Conservation (phyloP, 2,113 vertebrate genomes). For the Mesitornis unicolor region DNA sequence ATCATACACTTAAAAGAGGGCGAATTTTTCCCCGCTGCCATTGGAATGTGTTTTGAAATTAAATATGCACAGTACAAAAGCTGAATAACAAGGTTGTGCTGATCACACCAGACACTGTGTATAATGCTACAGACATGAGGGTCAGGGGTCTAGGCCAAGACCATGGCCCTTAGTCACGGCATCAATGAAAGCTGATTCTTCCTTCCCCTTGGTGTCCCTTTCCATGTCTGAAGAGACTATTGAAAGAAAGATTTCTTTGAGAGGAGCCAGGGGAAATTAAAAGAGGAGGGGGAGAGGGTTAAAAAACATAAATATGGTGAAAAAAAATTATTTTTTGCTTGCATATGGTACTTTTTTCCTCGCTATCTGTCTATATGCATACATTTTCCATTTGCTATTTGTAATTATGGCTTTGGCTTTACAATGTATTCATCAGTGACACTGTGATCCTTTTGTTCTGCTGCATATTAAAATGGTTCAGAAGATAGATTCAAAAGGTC, state of each 20-base stretch:
- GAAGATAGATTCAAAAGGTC: slow-evolving; percentile 71
- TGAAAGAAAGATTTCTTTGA: slow-evolving; percentile 64
- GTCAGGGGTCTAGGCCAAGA: slow-evolving; percentile 62
- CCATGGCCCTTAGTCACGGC: slow-evolving; percentile 42
- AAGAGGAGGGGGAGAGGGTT: slow-evolving; percentile 1
- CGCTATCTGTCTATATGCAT: slow-evolving; percentile 39
- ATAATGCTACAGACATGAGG: slow-evolving; percentile 65
- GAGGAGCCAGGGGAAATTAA: not conserved
- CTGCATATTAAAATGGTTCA: slow-evolving; percentile 72
- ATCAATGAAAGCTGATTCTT: slow-evolving; percentile 67
- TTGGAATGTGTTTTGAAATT: slow-evolving; percentile 72
- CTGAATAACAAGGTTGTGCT: slow-evolving; percentile 66
- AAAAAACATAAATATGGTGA: slow-evolving; percentile 56
- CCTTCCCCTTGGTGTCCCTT: slow-evolving; percentile 57
- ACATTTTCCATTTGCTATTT: slow-evolving; percentile 66
- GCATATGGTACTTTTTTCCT: slow-evolving; percentile 45
- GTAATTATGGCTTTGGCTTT: slow-evolving; percentile 68
- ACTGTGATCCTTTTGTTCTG: slow-evolving; percentile 70
- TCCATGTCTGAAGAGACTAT: slow-evolving; percentile 58
- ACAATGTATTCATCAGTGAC: slow-evolving; percentile 56
- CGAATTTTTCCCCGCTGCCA: slow-evolving; percentile 50
- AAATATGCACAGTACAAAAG: slow-evolving; percentile 64
- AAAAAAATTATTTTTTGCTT: slow-evolving; percentile 68
- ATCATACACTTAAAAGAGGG: slow-evolving; percentile 71
- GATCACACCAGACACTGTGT: slow-evolving; percentile 61